A percentile compares a stretch with the other conserved stretches of the same genome.
Evolutionary conservation across 2,113 vertebrate genomes (phyloP).

Genomic region (Eulemur rufifrons): DNA sequence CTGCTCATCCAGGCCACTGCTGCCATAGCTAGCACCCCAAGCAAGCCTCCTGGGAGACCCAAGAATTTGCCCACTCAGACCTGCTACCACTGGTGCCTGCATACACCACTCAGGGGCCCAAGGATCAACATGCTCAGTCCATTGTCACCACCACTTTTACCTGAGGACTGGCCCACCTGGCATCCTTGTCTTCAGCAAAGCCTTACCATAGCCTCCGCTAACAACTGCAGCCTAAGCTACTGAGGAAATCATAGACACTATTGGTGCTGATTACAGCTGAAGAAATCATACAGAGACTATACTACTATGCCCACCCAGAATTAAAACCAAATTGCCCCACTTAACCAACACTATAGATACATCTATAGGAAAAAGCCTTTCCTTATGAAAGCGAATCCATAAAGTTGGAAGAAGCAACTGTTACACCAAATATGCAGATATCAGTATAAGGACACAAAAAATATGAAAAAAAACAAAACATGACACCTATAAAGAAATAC

Average conservation of each 20-base stretch:
- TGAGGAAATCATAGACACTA: neutral
- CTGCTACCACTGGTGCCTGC: neutral
- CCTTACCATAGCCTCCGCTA: neutral
- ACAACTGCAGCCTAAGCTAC: neutral
- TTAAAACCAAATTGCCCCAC: neutral
- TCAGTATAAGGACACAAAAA: neutral
- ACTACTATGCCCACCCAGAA: neutral
- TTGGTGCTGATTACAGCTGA: neutral
- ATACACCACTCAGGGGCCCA: neutral
- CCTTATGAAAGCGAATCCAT: neutral
- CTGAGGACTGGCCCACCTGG: neutral
- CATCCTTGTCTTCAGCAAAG: neutral
- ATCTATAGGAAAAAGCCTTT: neutral
- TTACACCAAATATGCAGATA: neutral
- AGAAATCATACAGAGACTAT: neutral
- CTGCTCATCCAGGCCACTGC: neutral
- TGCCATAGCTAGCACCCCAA: neutral
- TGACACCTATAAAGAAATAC: neutral
- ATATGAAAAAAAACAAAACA: neutral
- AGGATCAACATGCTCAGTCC: neutral
- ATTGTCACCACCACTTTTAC: neutral
- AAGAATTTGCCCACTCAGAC: neutral
- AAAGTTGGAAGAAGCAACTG: neutral
- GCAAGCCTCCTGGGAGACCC: neutral
- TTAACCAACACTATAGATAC: neutral